phyloP scores from a whole-genome alignment of 2,888 invertebrate genomes.

The Diaphora mendica region DNA sequence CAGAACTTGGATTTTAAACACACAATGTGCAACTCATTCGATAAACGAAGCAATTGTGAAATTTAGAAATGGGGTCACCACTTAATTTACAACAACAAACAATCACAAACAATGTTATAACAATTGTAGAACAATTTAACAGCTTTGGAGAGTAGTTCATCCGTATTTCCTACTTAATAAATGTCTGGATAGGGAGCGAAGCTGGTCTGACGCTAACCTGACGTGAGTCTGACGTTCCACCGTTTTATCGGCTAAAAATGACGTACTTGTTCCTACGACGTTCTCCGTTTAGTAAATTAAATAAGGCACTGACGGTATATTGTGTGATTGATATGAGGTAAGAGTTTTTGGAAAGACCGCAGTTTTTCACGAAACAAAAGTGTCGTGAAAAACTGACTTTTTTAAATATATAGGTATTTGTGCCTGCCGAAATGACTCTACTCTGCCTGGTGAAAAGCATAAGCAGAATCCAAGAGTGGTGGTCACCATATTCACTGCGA shows the following conservation, averaged over 20 bases:
- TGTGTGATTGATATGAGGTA: constrained; percentile 18
- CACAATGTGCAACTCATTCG: constrained; percentile 24
- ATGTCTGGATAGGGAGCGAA: constrained; percentile 63
- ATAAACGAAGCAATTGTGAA: constrained; percentile 34
- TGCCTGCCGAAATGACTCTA: no score
- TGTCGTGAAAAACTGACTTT: not conserved
- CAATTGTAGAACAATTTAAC: constrained; percentile 59
- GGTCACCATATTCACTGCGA: no score
- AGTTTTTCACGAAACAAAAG: not conserved
- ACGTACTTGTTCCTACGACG: constrained; percentile 57
- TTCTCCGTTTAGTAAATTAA: constrained; percentile 49
- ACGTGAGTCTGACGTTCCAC: constrained; percentile 66
- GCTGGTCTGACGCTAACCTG: constrained; percentile 74
- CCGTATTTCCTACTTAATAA: constrained; percentile 76
- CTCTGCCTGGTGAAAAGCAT: no score
- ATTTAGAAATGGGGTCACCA: constrained; percentile 39
- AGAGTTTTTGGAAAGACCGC: not conserved
- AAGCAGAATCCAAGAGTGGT: no score
- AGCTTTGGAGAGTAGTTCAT: constrained; percentile 53
- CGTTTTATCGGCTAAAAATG: constrained; percentile 68
- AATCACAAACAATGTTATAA: constrained; percentile 48
- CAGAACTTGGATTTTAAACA: constrained; percentile 1
- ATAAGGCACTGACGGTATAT: constrained; percentile 36
- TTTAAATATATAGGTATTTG: no score
- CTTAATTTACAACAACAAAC: constrained; percentile 44